Evolutionary conservation across 2,888 invertebrate genomes (phyloP), one percentile per base, ranked within the genome.

Genomic region (Acutogordius australiensis): DNA sequence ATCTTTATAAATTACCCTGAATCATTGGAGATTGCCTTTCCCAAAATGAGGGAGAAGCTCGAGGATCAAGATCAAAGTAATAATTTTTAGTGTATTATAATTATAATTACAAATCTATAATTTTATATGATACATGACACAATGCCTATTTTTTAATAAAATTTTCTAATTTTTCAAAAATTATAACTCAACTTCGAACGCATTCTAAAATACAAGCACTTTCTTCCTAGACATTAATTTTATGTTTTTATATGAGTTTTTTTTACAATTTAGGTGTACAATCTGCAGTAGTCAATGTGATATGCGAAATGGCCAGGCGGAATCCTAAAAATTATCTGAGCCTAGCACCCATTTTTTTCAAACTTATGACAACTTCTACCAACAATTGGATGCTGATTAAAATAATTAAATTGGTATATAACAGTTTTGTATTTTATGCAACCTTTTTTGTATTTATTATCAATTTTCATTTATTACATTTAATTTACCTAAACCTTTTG

Each of bases 341-440:
- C 64, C 74, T 99, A 68, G 97, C 97, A 44, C 97, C 97, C 2
- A 81, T 97, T 26, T 99, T 99, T 75, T 99, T 99, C 74, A 97
- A 97, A 74, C 77, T 99, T 63, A 97, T 99, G 97, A 97, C 91
- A 60, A 90, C 90, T 45, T 94, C 94, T 60, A 88, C 94, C 61
- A 99, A 99, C 71, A 99, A 99, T 75, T 99, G 97, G 97, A 97
- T 99, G 85, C 78, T 99, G 64, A 99, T 99, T 67, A 99, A 99
- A 75, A 99, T 99, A 67, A 99, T 99, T 65, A 99, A 99, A 79
- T 75, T 99, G 80, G 94, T 94, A 75, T 79, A 82, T 77, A 51
- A 51, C 8, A 37, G 18, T 37, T 37, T 13, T n/a, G n/a, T n/a
- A n/a, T n/a, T n/a, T n/a, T n/a, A n/a, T n/a, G n/a, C n/a, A n/a